Evolutionary conservation across 2,113 vertebrate species (phyloP).

Genomic region (Cheirogaleus medius): DNA sequence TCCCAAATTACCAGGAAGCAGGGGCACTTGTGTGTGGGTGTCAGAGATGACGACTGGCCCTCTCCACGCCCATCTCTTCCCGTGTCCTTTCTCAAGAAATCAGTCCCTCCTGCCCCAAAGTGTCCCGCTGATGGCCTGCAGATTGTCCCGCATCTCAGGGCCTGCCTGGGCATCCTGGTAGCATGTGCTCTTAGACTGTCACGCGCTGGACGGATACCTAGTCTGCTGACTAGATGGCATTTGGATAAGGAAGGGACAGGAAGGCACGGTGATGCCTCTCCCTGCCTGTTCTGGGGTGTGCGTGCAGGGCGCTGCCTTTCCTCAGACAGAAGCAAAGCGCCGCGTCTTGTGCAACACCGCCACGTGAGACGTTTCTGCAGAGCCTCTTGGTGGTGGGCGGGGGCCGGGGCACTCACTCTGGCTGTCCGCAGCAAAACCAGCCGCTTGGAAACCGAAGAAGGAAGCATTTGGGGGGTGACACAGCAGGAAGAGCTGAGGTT

Average conservation of each 20-base stretch:
- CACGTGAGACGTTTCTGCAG: rapidly evolving
- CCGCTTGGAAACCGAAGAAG: background rate
- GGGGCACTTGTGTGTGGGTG: rapidly evolving
- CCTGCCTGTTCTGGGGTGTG: background rate
- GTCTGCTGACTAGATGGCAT: background rate
- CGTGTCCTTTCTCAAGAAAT: background rate
- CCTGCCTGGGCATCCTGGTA: background rate
- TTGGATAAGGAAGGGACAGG: background rate
- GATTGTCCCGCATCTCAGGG: rapidly evolving
- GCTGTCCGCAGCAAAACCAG: rapidly evolving
- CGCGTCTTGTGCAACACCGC: rapidly evolving
- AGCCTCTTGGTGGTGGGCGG: rapidly evolving
- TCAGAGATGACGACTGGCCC: background rate
- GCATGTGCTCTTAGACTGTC: background rate
- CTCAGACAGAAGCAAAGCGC: background rate
- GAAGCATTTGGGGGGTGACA: rapidly evolving
- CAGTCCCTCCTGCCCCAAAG: rapidly evolving
- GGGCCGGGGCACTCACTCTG: background rate
- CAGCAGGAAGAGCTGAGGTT: rapidly evolving
- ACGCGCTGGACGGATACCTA: rapidly evolving
- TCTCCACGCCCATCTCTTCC: rapidly evolving
- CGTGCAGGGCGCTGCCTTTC: too few species aligned
- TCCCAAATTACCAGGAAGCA: background rate
- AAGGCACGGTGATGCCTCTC: rapidly evolving
- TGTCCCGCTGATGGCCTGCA: rapidly evolving